Evolutionary conservation across 2,113 vertebrate genomes (phyloP), one percentile per base, ranked within the genome.

Genomic region (Gallinago jamesoni): DNA sequence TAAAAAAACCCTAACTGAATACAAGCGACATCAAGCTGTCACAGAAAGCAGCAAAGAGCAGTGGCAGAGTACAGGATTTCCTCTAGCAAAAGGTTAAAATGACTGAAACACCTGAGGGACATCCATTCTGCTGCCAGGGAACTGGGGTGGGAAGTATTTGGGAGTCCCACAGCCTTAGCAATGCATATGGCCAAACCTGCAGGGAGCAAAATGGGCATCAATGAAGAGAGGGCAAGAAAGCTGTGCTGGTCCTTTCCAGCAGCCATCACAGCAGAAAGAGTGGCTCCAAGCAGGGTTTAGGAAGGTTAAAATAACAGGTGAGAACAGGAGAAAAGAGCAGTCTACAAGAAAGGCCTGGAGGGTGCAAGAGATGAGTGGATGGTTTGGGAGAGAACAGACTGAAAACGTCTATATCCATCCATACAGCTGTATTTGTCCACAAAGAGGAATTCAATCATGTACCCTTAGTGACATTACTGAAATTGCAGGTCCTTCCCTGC

Each of bases 401-500:
- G 24, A n/a, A 47, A 33, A 31, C 12, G 19, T 45, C 4, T 64
- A 31, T 12, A 24, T 48, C 47, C 47, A 48, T 48, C 22, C 21
- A 48, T 48, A 48, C 10, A 69, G 60, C 39, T 84, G 17, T 68
- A 20, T 76, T 79, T 70, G 47, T 68, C 43, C 64, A 72, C n/a
- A 79, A 57, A 41, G 25, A 74, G 27, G 31, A 21, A 28, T 80
- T 82, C 25, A 59, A 28, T 69, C 75, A 62, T 28, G 14, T 27
- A 55, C 53, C 31, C 35, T 59, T n/a, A 53, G 48, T 53, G 81
- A 57, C 22, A 10, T 66, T 62, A 37, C 22, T 62, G 28, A 90
- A 94, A 66, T 14, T 1, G 1, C 0, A 0, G 8, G 16, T 48
- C 27, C 28, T 83, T 64, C 75, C 39, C 53, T n/a, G 37, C 27